Evolutionary conservation across 37 sponge, comb jelly and placozoan genomes (phyloP).

Genomic region (Lycopodina hypogea): DNA sequence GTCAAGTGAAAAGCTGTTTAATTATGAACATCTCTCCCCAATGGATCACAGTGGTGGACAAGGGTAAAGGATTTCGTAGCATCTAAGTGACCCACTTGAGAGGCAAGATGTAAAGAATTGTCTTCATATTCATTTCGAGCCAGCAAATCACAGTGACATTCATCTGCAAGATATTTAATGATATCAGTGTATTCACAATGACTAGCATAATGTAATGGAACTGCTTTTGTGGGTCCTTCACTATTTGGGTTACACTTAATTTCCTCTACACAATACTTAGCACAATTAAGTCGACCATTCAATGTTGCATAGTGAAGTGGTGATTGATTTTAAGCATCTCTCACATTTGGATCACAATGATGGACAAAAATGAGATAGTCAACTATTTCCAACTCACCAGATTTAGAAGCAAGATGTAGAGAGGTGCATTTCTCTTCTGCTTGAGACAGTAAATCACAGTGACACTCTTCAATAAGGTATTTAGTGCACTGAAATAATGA

Average conservation of each 20-base stretch:
- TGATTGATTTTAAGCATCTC: background rate
- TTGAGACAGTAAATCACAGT: background rate
- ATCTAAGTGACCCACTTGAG: background rate
- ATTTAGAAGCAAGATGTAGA: background rate
- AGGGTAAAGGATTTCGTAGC: background rate
- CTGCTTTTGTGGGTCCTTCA: no score
- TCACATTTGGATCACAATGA: background rate
- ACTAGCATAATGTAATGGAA: background rate
- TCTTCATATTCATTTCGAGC: background rate
- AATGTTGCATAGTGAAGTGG: background rate
- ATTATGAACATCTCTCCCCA: background rate
- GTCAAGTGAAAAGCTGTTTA: background rate
- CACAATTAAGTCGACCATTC: background rate
- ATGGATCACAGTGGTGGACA: background rate
- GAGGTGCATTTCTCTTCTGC: background rate
- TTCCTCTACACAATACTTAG: background rate
- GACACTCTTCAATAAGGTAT: background rate
- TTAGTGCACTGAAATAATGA: no score
- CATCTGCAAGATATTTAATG: background rate
- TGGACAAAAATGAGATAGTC: background rate
- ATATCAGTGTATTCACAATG: background rate
- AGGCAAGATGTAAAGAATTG: background rate
- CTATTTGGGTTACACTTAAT: background rate
- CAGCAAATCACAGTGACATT: background rate
- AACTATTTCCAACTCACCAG: background rate